Evolutionary conservation across 2,113 vertebrate genomes (phyloP).

Genomic region (Pachypanchax playfairii): DNA sequence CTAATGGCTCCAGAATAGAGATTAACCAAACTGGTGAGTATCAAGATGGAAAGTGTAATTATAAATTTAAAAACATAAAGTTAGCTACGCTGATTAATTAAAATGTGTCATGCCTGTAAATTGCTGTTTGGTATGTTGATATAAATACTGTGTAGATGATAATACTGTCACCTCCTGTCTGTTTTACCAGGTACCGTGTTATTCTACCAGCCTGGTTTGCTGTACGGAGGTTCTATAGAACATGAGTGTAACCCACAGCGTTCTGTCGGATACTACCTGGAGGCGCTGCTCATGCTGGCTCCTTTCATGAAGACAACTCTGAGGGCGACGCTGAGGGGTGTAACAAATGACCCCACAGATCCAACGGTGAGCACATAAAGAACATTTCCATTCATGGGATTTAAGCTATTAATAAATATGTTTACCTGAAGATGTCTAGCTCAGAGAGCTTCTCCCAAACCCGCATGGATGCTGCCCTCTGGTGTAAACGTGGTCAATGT

Average conservation of each 20-base stretch:
- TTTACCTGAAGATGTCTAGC: background rate
- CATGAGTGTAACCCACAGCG: constrained; percentile 90
- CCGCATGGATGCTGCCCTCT: constrained; percentile 11
- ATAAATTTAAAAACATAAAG: too few species aligned
- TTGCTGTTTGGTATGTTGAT: too few species aligned
- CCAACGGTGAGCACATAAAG: constrained; percentile 85
- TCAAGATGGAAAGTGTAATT: too few species aligned
- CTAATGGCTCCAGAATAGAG: constrained; percentile 94
- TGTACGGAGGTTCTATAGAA: constrained; percentile 87
- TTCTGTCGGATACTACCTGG: constrained; percentile 92
- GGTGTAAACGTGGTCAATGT: constrained; percentile 2
- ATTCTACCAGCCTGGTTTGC: constrained; percentile 92
- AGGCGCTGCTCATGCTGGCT: constrained; percentile 90
- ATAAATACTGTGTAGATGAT: too few species aligned
- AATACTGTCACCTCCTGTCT: constrained; percentile 9
- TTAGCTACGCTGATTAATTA: too few species aligned
- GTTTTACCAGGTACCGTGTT: constrained; percentile 86
- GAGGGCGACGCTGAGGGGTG: constrained; percentile 87
- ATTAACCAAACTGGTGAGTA: constrained; percentile 96
- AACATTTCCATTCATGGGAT: too few species aligned
- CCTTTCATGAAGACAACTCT: constrained; percentile 93
- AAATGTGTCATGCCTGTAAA: too few species aligned
- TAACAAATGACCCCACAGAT: constrained; percentile 91
- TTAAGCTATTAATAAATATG: too few species aligned
- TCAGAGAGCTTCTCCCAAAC: background rate